These are phyloP conservation scores for Phycodurus eques DNA, from an alignment of 2,113 vertebrate species.

Conservation along the genomic window DNA sequence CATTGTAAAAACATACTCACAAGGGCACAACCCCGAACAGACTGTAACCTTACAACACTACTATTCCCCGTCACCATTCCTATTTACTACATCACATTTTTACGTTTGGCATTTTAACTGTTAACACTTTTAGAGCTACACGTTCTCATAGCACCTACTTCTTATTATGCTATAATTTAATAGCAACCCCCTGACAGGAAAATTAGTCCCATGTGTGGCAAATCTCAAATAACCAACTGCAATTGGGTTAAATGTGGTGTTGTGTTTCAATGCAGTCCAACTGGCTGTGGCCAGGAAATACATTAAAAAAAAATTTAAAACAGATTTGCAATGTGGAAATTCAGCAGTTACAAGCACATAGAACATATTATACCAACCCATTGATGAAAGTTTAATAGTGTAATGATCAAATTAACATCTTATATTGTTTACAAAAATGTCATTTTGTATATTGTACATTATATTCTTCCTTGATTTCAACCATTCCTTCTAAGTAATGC, in stretches of 20 bases:
- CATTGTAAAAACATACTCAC: not conserved
- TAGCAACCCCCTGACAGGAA: constrained; percentile 7
- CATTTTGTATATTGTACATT: not conserved
- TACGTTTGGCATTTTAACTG: not conserved
- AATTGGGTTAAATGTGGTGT: not conserved
- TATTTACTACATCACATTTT: not conserved
- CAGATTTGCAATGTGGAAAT: constrained; percentile 2
- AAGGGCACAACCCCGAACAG: not conserved
- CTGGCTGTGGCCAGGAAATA: not conserved
- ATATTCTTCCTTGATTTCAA: not conserved
- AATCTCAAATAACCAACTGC: constrained; percentile 5
- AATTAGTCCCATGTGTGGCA: constrained; percentile 10
- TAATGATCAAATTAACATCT: not conserved
- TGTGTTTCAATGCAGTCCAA: not conserved
- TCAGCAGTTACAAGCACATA: not conserved
- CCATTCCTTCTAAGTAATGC: not conserved
- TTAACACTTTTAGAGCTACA: not conserved
- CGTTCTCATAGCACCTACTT: not conserved
- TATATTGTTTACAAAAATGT: too few relatives aligned
- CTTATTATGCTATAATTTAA: constrained; percentile 6
- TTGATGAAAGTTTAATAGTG: not conserved
- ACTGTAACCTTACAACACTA: not conserved
- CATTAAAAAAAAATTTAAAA: not conserved
- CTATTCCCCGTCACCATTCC: not conserved
- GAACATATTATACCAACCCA: not conserved